These are phyloP conservation scores for Amyelois transitella DNA, from an alignment of 1,140 invertebrate species.

Conservation along the genomic window DNA sequence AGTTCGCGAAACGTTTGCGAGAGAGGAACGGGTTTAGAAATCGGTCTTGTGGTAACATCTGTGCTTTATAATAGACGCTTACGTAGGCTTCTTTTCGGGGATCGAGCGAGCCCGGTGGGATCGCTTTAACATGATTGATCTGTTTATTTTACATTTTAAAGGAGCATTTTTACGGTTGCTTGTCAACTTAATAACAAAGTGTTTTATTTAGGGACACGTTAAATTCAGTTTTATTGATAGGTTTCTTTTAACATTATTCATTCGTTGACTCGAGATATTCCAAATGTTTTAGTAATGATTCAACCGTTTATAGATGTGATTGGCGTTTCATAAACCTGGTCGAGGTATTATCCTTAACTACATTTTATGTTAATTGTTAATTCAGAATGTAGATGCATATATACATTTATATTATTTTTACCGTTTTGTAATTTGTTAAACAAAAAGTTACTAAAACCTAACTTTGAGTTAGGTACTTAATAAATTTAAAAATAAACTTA, in stretches of 20 bases:
- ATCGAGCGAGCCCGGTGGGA: slow-evolving; percentile 66
- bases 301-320: slow-evolving; percentile 10
- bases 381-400: not conserved
- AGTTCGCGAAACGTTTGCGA: slow-evolving; percentile 16
- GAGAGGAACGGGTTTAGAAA: slow-evolving; percentile 41
- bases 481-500: too few relatives aligned
- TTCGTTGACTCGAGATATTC: slow-evolving; percentile 14
- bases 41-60: slow-evolving; percentile 68
- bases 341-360: not conserved
- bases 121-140: slow-evolving; percentile 74
- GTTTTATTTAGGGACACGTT: slow-evolving; percentile 71
- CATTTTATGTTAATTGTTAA: not conserved
- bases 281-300: slow-evolving; percentile 39
- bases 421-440: too few relatives aligned
- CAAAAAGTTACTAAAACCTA: too few relatives aligned
- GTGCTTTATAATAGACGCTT: slow-evolving; percentile 72
- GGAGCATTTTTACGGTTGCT: slow-evolving; percentile 74
- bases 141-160: slow-evolving; percentile 75
- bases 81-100: slow-evolving; percentile 72
- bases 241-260: slow-evolving; percentile 64
- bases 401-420: too few relatives aligned
- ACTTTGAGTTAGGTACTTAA: too few relatives aligned
- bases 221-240: slow-evolving; percentile 73
- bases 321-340: not conserved
- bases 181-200: slow-evolving; percentile 75